phyloP scores from a whole-genome alignment of 1,140 invertebrate genomes.

The Hydropsyche tenuis region DNA sequence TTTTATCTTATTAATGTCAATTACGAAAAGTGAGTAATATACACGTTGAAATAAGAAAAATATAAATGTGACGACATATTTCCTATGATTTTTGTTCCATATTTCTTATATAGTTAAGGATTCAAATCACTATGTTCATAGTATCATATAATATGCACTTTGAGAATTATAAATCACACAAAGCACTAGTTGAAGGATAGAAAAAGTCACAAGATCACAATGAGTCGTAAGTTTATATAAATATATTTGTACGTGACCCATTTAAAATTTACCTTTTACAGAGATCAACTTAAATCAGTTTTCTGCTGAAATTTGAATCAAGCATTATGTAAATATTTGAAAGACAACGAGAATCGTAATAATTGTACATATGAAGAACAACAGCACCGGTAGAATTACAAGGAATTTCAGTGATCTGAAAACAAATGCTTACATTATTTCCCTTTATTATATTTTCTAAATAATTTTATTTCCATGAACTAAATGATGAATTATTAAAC shows the following conservation, averaged over 20 bases:
- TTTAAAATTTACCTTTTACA: background rate
- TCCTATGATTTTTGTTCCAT: too few relatives aligned
- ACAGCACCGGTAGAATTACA: conserved; percentile 71
- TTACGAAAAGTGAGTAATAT: too few relatives aligned
- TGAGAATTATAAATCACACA: too few relatives aligned
- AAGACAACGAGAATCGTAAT: conserved; percentile 75
- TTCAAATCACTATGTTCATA: too few relatives aligned
- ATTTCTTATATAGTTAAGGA: too few relatives aligned
- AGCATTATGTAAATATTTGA: conserved; percentile 69
- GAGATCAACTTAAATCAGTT: background rate
- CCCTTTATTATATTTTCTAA: background rate
- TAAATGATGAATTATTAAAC: background rate
- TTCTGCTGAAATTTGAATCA: background rate
- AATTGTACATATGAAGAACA: conserved; percentile 75
- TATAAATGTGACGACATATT: too few relatives aligned
- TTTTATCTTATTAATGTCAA: too few relatives aligned
- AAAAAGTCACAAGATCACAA: too few relatives aligned
- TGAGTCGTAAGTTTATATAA: background rate
- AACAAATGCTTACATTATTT: conserved; percentile 34
- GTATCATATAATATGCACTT: too few relatives aligned
- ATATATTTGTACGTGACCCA: background rate
- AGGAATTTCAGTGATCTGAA: conserved; percentile 68
- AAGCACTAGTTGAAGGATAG: too few relatives aligned
- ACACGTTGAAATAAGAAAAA: too few relatives aligned
- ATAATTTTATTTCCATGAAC: background rate